A percentile compares a stretch with the other conserved stretches of the same genome.
These are phyloP conservation scores for Coendou prehensilis DNA, from an alignment of 2,797 vertebrate genomes.

Conservation along the genomic window DNA sequence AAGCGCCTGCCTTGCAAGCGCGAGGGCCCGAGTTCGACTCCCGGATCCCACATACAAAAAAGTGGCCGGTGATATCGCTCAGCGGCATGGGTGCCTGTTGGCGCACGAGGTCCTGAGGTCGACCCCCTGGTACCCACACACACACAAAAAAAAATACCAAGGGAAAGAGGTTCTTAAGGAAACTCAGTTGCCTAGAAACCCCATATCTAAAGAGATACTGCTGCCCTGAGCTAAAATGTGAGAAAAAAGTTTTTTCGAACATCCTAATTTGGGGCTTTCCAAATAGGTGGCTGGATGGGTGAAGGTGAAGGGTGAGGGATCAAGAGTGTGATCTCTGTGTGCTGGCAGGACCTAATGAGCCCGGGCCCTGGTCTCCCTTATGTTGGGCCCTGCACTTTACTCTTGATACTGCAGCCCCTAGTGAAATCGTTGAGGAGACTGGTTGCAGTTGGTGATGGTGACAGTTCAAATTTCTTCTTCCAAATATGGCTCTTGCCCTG, in stretches of 20 bases:
- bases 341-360: not conserved
- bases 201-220: constrained; percentile 13
- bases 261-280: constrained; percentile 26
- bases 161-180: constrained; percentile 17
- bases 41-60: too few species aligned
- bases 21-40: too few species aligned
- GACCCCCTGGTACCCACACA: too few species aligned
- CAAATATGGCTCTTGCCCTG: not conserved
- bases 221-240: not conserved
- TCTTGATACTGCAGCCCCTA: too few species aligned
- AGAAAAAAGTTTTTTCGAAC: not conserved
- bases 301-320: not conserved
- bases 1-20: too few species aligned
- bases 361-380: not conserved
- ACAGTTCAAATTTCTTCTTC: constrained; percentile 1
- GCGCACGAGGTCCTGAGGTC: too few species aligned
- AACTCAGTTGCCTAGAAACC: not conserved
- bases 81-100: too few species aligned
- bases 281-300: not conserved
- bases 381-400: not conserved
- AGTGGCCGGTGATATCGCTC: too few species aligned
- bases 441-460: not conserved
- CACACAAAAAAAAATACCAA: not conserved
- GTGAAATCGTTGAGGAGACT: not conserved
- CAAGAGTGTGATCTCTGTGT: not conserved